A percentile compares a stretch with the other conserved stretches of the same genome.
Evolutionary conservation across 2,888 invertebrate genomes (phyloP).

Genomic region (Nomada flava): DNA sequence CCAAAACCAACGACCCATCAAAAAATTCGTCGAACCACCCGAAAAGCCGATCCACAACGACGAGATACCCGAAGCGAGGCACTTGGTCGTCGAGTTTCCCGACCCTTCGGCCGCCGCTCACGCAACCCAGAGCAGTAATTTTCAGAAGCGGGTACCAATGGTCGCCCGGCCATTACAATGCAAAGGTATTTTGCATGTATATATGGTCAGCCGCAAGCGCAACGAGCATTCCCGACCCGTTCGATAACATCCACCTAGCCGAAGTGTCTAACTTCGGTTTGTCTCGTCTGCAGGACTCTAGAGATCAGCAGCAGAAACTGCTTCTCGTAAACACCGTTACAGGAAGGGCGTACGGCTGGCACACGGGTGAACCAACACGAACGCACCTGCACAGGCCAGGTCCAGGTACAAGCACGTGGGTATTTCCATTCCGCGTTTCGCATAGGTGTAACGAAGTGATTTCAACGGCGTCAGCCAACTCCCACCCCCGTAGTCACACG

Average conservation of each 20-base stretch:
- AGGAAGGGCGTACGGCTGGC: constrained; percentile 28
- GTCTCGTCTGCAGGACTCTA: constrained; percentile 32
- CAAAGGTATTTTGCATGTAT: constrained; percentile 30
- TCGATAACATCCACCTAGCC: constrained; percentile 32
- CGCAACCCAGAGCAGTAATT: background rate
- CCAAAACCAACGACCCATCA: no score
- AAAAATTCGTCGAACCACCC: no score
- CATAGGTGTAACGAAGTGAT: constrained; percentile 66
- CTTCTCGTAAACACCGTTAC: constrained; percentile 52
- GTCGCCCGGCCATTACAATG: constrained; percentile 13
- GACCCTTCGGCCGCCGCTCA: background rate
- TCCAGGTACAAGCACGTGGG: constrained; percentile 20
- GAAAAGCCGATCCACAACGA: no score
- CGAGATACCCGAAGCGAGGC: no score
- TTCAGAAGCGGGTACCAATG: background rate
- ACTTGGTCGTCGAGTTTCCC: no score
- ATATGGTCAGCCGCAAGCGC: constrained; percentile 38
- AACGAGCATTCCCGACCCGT: constrained; percentile 26
- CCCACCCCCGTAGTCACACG: background rate
- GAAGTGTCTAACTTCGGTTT: constrained; percentile 47
- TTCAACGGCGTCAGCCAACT: constrained; percentile 46
- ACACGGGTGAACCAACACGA: constrained; percentile 2
- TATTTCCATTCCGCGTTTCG: constrained; percentile 60
- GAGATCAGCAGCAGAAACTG: constrained; percentile 48
- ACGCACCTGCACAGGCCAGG: constrained; percentile 19